These are phyloP conservation scores for Lissonota sp. DNA, from an alignment of 2,888 invertebrate species.

Conservation along the genomic window DNA sequence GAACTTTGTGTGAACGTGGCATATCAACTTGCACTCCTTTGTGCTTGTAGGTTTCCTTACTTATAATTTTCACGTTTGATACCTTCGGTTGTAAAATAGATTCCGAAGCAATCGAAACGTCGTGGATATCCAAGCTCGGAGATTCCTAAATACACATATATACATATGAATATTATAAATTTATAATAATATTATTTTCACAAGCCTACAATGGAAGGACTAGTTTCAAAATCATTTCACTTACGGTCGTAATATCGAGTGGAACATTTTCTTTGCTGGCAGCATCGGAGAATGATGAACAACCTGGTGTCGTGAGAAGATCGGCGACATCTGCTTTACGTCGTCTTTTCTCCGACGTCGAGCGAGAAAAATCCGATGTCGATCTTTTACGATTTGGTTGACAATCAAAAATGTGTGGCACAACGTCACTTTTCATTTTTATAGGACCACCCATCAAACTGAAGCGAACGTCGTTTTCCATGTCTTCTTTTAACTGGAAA, in stretches of 20 bases:
- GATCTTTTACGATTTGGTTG: too few species aligned
- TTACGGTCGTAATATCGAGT: neutral
- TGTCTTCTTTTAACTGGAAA: too few species aligned
- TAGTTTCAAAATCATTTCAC: too few species aligned
- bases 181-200: too few species aligned
- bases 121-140: too few species aligned
- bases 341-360: neutral
- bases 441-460: conserved; percentile 7
- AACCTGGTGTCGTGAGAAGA: too few species aligned
- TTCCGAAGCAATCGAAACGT: conserved; percentile 2
- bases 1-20: neutral
- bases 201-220: too few species aligned
- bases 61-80: neutral
- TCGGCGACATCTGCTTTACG: neutral
- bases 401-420: too few species aligned
- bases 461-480: too few species aligned
- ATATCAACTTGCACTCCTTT: conserved; percentile 7
- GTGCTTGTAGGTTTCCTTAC: neutral
- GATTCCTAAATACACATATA: too few species aligned
- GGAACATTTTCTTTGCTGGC: neutral
- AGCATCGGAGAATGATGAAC: too few species aligned
- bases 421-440: conserved; percentile 23
- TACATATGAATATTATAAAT: too few species aligned
- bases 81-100: neutral
- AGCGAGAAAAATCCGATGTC: neutral